Conservation (phyloP, 1,140 invertebrate genomes). For the Ceratoteleas bidentatus region DNA sequence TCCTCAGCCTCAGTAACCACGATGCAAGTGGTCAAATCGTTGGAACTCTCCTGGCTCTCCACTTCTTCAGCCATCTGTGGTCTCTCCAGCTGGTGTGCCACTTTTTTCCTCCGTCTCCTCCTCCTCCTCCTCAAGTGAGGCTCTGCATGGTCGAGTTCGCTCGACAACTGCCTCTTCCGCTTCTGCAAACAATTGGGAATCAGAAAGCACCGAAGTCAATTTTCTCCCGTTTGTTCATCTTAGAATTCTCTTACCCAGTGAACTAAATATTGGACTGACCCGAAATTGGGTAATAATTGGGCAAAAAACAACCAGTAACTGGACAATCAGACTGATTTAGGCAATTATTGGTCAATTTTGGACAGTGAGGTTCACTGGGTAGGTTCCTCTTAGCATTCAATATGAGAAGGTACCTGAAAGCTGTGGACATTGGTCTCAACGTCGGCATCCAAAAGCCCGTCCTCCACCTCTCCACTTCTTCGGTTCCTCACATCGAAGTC, state of each 20-base stretch:
- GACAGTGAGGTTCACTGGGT: too few relatives aligned
- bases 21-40: conserved; percentile 45
- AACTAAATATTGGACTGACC: too few relatives aligned
- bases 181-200: conserved; percentile 13
- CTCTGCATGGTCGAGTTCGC: neutral
- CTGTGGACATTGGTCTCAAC: neutral
- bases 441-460: neutral
- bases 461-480: conserved; percentile 7
- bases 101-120: conserved; percentile 1
- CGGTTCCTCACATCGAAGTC: conserved; percentile 20
- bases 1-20: conserved; percentile 11
- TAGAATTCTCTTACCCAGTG: too few relatives aligned
- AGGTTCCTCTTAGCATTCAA: too few relatives aligned
- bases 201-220: too few relatives aligned
- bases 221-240: too few relatives aligned
- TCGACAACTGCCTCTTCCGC: neutral
- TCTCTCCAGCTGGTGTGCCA: conserved; percentile 6
- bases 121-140: neutral
- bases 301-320: too few relatives aligned
- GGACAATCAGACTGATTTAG: too few relatives aligned
- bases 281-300: too few relatives aligned
- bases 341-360: too few relatives aligned
- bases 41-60: neutral
- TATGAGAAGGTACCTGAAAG: too few relatives aligned
- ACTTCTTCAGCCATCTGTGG: neutral